Conservation (phyloP, 2,113 vertebrate species). For the Nerophis lumbriciformis region DNA sequence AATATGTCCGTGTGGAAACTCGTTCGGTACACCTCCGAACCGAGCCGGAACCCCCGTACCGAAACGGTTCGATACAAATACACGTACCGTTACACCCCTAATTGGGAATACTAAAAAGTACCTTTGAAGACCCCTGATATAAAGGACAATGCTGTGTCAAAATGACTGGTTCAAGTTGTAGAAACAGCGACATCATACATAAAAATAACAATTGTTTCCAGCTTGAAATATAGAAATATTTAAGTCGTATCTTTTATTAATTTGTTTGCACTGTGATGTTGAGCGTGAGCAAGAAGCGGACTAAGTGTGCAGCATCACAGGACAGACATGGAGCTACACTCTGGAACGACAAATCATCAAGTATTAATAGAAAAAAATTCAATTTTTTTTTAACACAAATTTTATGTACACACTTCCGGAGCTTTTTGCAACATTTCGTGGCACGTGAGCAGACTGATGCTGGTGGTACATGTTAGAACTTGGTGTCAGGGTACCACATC, state of each 20-base stretch:
- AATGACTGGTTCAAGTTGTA: slow-evolving; percentile 13
- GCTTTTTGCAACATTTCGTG: slow-evolving; percentile 42
- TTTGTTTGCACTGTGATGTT: slow-evolving; percentile 32
- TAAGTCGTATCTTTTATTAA: slow-evolving; percentile 14
- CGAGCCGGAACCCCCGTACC: too few relatives aligned
- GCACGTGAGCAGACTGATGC: slow-evolving; percentile 28
- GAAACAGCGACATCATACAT: slow-evolving; percentile 3
- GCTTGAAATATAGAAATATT: slow-evolving; percentile 6
- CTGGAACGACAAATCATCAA: slow-evolving; percentile 36
- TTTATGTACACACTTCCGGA: slow-evolving; percentile 67
- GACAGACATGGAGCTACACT: slow-evolving; percentile 40
- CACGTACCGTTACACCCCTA: too few relatives aligned
- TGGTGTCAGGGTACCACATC: slow-evolving; percentile 11
- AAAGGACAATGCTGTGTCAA: not conserved
- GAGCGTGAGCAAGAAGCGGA: slow-evolving; percentile 51
- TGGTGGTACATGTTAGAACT: slow-evolving; percentile 3
- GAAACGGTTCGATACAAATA: too few relatives aligned
- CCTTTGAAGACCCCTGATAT: too few relatives aligned
- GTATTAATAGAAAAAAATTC: slow-evolving; percentile 10
- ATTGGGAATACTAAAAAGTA: too few relatives aligned
- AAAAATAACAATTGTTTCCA: slow-evolving; percentile 12
- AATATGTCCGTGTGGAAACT: too few relatives aligned
- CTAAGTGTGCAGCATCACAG: slow-evolving; percentile 50
- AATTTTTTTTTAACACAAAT: not conserved
- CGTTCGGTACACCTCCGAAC: too few relatives aligned